Conservation (phyloP, 2,797 vertebrate species). For the Zalophus californianus region DNA sequence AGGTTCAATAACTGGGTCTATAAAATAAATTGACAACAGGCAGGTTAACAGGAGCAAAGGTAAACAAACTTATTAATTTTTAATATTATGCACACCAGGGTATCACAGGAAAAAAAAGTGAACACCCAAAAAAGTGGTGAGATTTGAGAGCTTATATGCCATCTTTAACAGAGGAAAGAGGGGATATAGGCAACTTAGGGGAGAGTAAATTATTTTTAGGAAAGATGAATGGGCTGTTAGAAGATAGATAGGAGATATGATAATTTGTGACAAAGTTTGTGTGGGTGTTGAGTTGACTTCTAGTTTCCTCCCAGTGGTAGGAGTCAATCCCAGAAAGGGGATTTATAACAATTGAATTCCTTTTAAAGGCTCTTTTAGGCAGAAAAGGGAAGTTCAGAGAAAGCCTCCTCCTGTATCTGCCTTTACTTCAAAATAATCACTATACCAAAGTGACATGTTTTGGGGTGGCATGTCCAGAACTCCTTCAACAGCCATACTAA, state of each 20-base stretch:
- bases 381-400: not conserved
- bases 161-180: not conserved
- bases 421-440: conserved; percentile 18
- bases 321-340: not conserved
- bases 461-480: not conserved
- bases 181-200: not conserved
- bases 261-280: not conserved
- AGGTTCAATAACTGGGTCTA: not conserved
- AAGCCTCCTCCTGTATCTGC: not conserved
- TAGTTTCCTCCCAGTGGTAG: not conserved
- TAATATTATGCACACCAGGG: not conserved
- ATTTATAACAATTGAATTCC: not conserved
- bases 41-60: not conserved
- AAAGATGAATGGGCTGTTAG: not conserved
- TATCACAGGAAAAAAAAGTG: not conserved
- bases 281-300: not conserved
- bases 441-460: not conserved
- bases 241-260: not conserved
- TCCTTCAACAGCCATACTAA: conserved; percentile 1
- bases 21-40: conserved; percentile 5
- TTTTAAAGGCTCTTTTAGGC: not conserved
- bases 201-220: conserved; percentile 15
- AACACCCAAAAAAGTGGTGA: not conserved
- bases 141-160: not conserved
- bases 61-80: conserved; percentile 29